Conservation (phyloP, 2,797 vertebrate genomes). For the Chelon labrosus region DNA sequence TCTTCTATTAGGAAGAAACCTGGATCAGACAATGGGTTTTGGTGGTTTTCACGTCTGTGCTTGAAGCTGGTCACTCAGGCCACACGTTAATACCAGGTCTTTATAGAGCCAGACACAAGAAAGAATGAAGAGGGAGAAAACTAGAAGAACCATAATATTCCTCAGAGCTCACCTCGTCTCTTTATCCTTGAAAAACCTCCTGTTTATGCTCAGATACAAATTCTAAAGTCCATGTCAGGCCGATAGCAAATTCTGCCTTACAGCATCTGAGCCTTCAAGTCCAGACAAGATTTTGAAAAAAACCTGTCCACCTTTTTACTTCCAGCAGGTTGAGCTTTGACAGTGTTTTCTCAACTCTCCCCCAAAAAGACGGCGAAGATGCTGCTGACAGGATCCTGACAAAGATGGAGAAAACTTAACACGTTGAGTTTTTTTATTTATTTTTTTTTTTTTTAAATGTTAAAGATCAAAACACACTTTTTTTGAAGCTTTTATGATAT, state of each 20-base stretch:
- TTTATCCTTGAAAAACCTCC: constrained; percentile 1
- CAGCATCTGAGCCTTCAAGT: constrained; percentile 25
- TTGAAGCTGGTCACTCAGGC: too few species aligned
- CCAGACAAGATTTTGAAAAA: constrained; percentile 32
- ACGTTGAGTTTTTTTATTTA: neutral
- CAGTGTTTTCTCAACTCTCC: constrained; percentile 9
- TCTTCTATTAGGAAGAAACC: neutral
- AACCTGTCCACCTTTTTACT: constrained; percentile 20
- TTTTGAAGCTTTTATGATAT: neutral
- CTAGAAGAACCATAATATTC: neutral
- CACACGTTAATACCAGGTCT: too few species aligned
- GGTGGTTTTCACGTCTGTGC: too few species aligned
- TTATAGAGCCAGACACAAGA: neutral
- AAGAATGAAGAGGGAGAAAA: neutral
- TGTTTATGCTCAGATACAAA: neutral
- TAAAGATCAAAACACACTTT: neutral
- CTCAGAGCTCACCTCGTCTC: neutral
- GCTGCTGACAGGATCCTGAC: constrained; percentile 14
- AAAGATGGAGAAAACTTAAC: constrained; percentile 17
- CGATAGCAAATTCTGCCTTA: constrained; percentile 17
- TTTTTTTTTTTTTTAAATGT: neutral
- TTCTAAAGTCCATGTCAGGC: constrained; percentile 2
- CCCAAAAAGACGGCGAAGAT: neutral
- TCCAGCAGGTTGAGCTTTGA: constrained; percentile 40
- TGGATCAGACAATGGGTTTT: neutral